Conservation (phyloP, 2,797 vertebrate genomes). For the Esox lucius region DNA sequence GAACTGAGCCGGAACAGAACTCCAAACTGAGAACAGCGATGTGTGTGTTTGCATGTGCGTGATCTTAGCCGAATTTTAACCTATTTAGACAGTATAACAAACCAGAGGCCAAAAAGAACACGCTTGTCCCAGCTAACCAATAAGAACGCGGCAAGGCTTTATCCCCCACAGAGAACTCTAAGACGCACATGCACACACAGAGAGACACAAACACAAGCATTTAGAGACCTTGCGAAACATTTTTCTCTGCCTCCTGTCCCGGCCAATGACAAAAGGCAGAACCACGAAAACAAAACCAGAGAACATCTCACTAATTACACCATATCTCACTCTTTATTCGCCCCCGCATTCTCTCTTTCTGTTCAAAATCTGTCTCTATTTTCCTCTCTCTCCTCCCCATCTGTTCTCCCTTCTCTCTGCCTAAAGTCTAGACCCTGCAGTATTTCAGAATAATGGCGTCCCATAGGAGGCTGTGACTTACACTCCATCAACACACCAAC, state of each 20-base stretch:
- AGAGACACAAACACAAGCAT: background rate
- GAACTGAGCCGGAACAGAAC: background rate
- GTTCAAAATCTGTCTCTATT: background rate
- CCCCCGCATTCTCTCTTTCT: background rate
- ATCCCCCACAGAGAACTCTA: slow-evolving; percentile 26
- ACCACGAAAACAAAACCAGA: slow-evolving; percentile 15
- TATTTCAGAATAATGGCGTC: background rate
- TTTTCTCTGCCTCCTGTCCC: slow-evolving; percentile 20
- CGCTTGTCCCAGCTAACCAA: slow-evolving; percentile 39
- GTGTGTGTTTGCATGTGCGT: slow-evolving; percentile 3
- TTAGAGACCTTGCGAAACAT: slow-evolving; percentile 26
- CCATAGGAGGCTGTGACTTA: background rate
- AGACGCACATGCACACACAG: background rate
- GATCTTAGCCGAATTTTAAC: slow-evolving; percentile 38
- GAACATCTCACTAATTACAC: background rate
- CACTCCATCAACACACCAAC: background rate
- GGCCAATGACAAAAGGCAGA: slow-evolving; percentile 33
- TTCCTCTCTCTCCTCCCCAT: background rate
- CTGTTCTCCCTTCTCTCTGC: background rate
- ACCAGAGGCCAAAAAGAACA: slow-evolving; percentile 43
- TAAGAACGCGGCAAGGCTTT: slow-evolving; percentile 40
- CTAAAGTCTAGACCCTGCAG: background rate
- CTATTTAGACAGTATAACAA: slow-evolving; percentile 45
- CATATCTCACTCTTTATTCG: background rate
- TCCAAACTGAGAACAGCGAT: background rate